These are phyloP conservation scores for Coregonus ussuriensis DNA, from an alignment of 2,797 vertebrate genomes.

Conservation along the genomic window DNA sequence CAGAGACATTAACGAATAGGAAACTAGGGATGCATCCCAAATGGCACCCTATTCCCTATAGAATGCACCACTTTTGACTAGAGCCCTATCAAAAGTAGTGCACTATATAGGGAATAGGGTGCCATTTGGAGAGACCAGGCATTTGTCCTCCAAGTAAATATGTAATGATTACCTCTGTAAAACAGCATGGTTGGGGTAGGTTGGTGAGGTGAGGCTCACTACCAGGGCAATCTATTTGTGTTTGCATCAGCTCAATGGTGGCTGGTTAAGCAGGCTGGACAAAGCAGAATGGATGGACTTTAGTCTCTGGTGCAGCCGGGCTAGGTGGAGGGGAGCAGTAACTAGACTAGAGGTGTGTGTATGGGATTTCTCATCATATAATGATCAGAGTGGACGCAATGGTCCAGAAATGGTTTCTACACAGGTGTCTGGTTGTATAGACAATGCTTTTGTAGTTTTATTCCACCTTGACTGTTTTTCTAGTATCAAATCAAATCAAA, in stretches of 20 bases:
- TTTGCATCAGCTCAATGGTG: conserved; percentile 71
- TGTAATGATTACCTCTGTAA: conserved; percentile 85
- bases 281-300: conserved; percentile 78
- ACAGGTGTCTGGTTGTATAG: conserved; percentile 2
- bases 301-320: conserved; percentile 47
- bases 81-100: no score
- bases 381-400: conserved; percentile 55
- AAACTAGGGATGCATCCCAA: conserved; percentile 29
- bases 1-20: conserved; percentile 82
- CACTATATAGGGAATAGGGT: background rate
- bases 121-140: conserved; percentile 51
- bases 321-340: conserved; percentile 45
- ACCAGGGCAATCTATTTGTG: conserved; percentile 78
- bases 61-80: background rate
- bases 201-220: conserved; percentile 33
- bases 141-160: conserved; percentile 80
- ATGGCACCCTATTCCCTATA: background rate
- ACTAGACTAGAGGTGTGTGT: conserved; percentile 50
- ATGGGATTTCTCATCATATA: conserved; percentile 51
- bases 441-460: conserved; percentile 24
- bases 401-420: conserved; percentile 44
- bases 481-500: background rate
- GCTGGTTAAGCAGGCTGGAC: conserved; percentile 76
- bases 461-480: conserved; percentile 19
- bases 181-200: conserved; percentile 58